Conservation (phyloP, 1,140 invertebrate genomes). For the Colletes latitarsis region DNA sequence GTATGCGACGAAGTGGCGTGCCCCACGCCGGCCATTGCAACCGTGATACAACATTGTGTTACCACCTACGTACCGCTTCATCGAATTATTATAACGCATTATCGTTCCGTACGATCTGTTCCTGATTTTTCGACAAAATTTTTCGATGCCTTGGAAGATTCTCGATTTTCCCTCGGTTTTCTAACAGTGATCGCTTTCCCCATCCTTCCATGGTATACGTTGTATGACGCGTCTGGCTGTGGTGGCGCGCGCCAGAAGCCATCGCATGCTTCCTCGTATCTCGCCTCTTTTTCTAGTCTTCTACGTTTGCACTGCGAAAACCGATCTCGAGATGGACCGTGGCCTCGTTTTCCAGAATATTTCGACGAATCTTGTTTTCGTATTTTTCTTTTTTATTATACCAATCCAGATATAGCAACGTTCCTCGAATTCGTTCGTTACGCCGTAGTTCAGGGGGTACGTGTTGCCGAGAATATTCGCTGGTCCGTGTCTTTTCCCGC, state of each 20-base stretch:
- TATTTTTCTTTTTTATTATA: not conserved
- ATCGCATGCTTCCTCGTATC: slow-evolving; percentile 51
- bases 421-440: slow-evolving; percentile 35
- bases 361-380: not conserved
- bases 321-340: slow-evolving; percentile 38
- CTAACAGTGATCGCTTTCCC: slow-evolving; percentile 48
- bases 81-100: not conserved
- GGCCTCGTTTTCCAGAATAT: slow-evolving; percentile 20
- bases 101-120: slow-evolving; percentile 34
- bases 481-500: slow-evolving; percentile 36
- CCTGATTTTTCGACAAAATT: slow-evolving; percentile 55
- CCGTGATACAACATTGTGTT: slow-evolving; percentile 42
- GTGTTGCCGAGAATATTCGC: slow-evolving; percentile 26
- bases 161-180: slow-evolving; percentile 46
- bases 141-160: slow-evolving; percentile 42
- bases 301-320: slow-evolving; percentile 49
- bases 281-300: slow-evolving; percentile 38
- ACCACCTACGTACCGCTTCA: slow-evolving; percentile 56
- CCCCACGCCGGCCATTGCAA: slow-evolving; percentile 78
- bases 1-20: slow-evolving; percentile 74
- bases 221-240: slow-evolving; percentile 63
- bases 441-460: not conserved
- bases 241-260: slow-evolving; percentile 64
- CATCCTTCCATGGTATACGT: slow-evolving; percentile 33
- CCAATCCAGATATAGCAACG: not conserved